Evolutionary conservation across 2,113 vertebrate species (phyloP), one percentile per base, ranked within the genome.

Genomic region (Halichoeres trimaculatus): DNA sequence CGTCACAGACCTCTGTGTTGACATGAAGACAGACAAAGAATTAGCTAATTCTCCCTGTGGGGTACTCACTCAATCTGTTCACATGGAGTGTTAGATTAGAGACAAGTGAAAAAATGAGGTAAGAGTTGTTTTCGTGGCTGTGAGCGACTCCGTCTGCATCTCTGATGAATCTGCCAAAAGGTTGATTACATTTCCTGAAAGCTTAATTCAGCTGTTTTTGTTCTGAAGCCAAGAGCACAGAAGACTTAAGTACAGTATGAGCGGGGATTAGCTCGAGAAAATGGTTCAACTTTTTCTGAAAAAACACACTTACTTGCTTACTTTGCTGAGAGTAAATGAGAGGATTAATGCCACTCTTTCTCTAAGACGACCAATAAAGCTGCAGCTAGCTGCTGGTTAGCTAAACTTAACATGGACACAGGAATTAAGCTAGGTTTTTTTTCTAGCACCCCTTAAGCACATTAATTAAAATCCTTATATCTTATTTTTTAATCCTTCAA

Each of bases 111-210:
- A 52, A 58, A 62, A 47, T 2, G 10, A 23, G 47, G 17, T 36
- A 26, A 26, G 76, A 76, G 45, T 54, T 77, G 51, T 67, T 72
- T 70, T 70, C 56, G 26, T 48, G 17, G 38, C 14, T 14, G 45
- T 30, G 56, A 62, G 62, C 45, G 50, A 2, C n/a, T 70, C 62
- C 20, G 35, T 66, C 60, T 66, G 35, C 50, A 38, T 74, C 43
- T 70, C 12, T 45, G 53, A 65, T 72, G 16, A 51, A 41, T 65
- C 45, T 41, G 47, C 34, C 51, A 70, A 71, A 64, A 71, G 69
- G 76, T 60, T 60, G 60, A 76, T 76, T 74, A 43, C 36, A 58
- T 76, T 76, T 76, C 53, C 54, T 34, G 41, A 69, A 79, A 70
- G 68, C 55, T 70, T 50, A 56, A 69, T 62, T 65, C 59, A 30